Evolutionary conservation across 2,113 vertebrate genomes (phyloP).

Genomic region (Megaleporinus macrocephalus): DNA sequence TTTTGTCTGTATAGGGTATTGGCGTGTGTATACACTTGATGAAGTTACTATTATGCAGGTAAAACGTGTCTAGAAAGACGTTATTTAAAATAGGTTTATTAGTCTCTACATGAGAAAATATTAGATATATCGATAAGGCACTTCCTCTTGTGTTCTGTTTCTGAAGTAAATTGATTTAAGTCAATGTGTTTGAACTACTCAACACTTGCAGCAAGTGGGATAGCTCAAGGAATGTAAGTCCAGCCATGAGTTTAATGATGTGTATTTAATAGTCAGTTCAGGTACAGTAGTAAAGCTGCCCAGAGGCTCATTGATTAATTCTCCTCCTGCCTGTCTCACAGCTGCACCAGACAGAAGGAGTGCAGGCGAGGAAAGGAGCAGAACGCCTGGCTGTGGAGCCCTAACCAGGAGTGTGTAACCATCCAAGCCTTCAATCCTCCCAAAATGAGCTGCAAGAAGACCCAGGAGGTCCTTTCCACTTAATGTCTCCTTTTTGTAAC

Average conservation of each 20-base stretch:
- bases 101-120: too few species aligned
- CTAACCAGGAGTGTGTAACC: slow-evolving; percentile 80
- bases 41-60: too few species aligned
- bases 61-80: too few species aligned
- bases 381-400: slow-evolving; percentile 93
- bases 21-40: too few species aligned
- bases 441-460: slow-evolving; percentile 87
- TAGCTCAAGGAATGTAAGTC: background rate
- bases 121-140: too few species aligned
- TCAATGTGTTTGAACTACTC: background rate
- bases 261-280: background rate
- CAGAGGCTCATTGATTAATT: background rate
- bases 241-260: background rate
- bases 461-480: slow-evolving; percentile 58
- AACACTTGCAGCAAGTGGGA: too few species aligned
- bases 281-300: background rate
- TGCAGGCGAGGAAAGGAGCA: slow-evolving; percentile 76
- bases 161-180: background rate
- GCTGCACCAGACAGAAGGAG: slow-evolving; percentile 85
- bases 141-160: too few species aligned
- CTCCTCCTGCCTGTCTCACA: slow-evolving; percentile 53
- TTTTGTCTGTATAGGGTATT: too few species aligned
- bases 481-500: background rate
- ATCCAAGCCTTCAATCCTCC: slow-evolving; percentile 80
- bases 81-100: too few species aligned